Conservation (phyloP, 2,797 vertebrate species). For the Rhynchotus rufescens region DNA sequence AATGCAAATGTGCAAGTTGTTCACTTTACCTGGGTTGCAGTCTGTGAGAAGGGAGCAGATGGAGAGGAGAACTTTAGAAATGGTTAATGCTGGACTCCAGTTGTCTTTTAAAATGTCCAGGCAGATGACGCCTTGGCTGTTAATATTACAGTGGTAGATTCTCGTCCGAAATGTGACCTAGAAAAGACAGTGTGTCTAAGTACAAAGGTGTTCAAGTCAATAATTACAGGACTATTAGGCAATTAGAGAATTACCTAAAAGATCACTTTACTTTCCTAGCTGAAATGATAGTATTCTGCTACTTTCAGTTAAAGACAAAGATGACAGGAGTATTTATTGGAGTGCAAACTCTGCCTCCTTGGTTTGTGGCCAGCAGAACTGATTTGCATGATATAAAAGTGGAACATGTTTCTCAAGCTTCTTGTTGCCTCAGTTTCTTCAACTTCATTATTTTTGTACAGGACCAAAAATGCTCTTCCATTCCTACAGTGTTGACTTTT, state of each 20-base stretch:
- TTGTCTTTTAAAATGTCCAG: constrained; percentile 99
- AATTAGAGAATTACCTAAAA: neutral
- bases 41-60: constrained; percentile 99
- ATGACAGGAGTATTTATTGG: neutral
- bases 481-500: neutral
- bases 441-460: neutral
- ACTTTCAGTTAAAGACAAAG: neutral
- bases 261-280: neutral
- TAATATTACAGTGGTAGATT: constrained; percentile 99
- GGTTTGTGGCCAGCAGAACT: neutral
- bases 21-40: constrained; percentile 91
- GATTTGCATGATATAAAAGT: neutral
- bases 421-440: neutral
- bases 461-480: neutral
- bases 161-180: constrained; percentile 96
- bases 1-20: neutral
- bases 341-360: neutral
- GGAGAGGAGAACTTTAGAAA: constrained; percentile 98
- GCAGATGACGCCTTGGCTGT: constrained; percentile 98
- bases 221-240: neutral
- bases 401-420: neutral
- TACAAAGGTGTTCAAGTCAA: neutral
- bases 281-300: neutral
- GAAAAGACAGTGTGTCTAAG: neutral
- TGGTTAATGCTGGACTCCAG: constrained; percentile 97